Conservation (phyloP, 2,113 vertebrate genomes). For the Mustela nigripes region DNA sequence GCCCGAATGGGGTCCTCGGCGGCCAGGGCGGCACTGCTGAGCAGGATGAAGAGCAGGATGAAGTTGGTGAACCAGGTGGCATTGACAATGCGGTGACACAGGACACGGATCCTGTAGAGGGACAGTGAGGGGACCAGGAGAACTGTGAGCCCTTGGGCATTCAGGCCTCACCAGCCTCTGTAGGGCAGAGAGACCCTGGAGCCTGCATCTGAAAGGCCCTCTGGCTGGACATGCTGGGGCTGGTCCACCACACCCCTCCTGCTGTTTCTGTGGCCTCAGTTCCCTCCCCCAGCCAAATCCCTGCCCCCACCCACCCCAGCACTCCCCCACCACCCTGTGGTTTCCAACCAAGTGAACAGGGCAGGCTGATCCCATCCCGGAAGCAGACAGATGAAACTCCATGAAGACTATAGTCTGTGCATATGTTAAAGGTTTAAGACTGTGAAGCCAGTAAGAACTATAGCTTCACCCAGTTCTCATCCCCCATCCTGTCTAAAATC, state of each 20-base stretch:
- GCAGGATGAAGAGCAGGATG: constrained; percentile 98
- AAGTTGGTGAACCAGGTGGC: constrained; percentile 99
- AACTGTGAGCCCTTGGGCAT: neutral
- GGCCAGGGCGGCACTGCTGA: constrained; percentile 97
- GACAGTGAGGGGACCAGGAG: accelerated
- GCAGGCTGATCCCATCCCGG: neutral
- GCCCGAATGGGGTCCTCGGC: constrained; percentile 98
- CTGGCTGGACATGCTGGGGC: accelerated
- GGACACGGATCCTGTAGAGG: constrained; percentile 92
- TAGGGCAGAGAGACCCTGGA: too few species aligned
- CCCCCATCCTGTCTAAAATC: neutral
- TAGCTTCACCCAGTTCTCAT: neutral
- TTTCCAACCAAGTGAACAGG: neutral
- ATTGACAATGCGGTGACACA: constrained; percentile 97
- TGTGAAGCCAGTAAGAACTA: neutral
- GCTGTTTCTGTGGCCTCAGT: neutral
- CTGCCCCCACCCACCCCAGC: accelerated
- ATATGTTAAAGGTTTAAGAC: neutral
- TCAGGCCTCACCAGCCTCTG: neutral
- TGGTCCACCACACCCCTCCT: neutral
- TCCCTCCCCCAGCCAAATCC: neutral
- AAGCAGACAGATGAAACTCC: neutral
- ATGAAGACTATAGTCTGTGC: neutral
- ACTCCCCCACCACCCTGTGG: neutral
- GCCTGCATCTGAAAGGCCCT: neutral